Evolutionary conservation across 2,888 invertebrate genomes (phyloP), one percentile per base, ranked within the genome.

Genomic region (Leptinotarsa rubiginosa): DNA sequence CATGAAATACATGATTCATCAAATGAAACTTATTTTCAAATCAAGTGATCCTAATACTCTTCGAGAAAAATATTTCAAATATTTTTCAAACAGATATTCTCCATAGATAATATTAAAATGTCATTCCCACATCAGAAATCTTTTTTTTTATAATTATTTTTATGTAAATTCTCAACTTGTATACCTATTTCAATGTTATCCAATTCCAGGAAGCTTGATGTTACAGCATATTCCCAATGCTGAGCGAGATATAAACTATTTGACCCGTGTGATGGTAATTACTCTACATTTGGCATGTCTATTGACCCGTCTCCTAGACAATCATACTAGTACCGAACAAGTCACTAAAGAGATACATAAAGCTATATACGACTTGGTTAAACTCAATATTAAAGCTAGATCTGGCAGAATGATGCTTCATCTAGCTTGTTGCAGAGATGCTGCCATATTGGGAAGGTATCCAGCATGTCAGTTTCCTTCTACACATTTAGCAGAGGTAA

Each of bases 211-310:
- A 25, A 90, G 91, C 86, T 89, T 90, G 72, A 89, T 92, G 84
- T 82, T 92, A 70, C 89, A 91, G 31, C 90, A 91, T 31, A 89
- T 91, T 81, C 88, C 92, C 67, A 90, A 90, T 85, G 91, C 90
- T 79, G 93, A 94, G 83, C 89, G 93, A 49, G 96, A 97, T 86
- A 90, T 92, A 79, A 92, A 93, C 0, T 93, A 95, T 77, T 90
- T 97, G 75, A 96, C 96, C 84, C 91, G 96, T 80, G 94, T 96
- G 69, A 89, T 97, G 79, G 93, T 96, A 66, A 96, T 97, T 83
- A 93, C 96, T 2, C 89, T 97, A 81, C 96, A 97, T 86, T 89
- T 96, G 75, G 94, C 94, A 5, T 95, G 94, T 81, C 88, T 96
- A 69, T 89, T 96, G 85, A 93, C 95, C 13, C 90, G 92, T 65